Evolutionary conservation across 35 echinoderm and acorn worm species (phyloP).

Genomic region (Strongylocentrotus purpuratus): DNA sequence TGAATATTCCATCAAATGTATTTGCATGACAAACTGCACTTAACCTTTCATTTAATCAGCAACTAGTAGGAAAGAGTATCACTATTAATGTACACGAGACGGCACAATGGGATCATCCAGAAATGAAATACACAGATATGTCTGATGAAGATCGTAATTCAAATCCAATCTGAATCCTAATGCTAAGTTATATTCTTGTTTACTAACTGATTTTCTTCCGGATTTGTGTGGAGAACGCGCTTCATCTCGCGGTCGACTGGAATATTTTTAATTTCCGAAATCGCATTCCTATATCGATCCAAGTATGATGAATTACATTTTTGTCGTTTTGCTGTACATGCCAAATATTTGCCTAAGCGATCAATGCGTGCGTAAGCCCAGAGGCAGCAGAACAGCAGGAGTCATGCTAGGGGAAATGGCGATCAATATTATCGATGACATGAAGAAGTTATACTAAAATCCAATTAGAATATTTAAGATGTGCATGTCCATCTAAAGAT

Average conservation of each 20-base stretch:
- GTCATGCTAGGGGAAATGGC: not conserved
- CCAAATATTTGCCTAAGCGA: not conserved
- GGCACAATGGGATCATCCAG: not conserved
- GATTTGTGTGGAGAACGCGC: not conserved
- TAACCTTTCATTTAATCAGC: too few relatives aligned
- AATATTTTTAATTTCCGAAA: not conserved
- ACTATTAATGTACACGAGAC: too few relatives aligned
- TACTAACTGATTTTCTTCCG: not conserved
- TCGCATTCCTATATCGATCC: not conserved
- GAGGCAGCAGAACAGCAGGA: not conserved
- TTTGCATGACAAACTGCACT: too few relatives aligned
- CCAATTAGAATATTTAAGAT: not conserved
- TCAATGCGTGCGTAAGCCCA: not conserved
- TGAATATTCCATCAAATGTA: too few relatives aligned
- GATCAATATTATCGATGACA: not conserved
- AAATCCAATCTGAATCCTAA: not conserved
- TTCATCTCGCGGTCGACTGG: not conserved
- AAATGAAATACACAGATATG: not conserved
- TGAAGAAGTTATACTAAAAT: not conserved
- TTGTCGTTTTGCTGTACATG: not conserved
- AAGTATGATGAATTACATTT: not conserved
- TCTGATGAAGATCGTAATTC: not conserved
- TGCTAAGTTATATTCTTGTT: not conserved
- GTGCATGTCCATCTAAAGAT: not conserved
- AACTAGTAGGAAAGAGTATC: too few relatives aligned